Percentiles rank a stretch among this genome's conserved stretches.
phyloP scores from a whole-genome alignment of 2,797 vertebrate species.

The Malurus leucopterus region DNA sequence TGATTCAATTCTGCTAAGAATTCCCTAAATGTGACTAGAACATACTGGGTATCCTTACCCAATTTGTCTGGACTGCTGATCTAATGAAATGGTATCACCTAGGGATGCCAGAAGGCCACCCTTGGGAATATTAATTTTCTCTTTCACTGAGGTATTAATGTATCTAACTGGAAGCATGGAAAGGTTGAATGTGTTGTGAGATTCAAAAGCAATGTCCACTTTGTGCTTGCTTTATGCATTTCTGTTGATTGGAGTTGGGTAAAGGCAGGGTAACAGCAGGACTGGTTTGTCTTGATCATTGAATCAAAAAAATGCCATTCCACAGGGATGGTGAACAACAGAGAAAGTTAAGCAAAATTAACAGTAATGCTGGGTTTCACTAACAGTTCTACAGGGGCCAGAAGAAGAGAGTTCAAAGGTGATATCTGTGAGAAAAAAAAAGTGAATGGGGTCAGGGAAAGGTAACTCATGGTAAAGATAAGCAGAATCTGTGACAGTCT shows the following conservation, averaged over 20 bases:
- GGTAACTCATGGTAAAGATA: conserved; percentile 32
- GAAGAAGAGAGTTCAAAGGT: conserved; percentile 15
- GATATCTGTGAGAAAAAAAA: neutral
- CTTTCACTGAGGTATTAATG: neutral
- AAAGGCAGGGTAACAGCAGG: neutral
- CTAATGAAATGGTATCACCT: neutral
- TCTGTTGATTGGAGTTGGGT: neutral
- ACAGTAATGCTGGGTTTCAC: neutral
- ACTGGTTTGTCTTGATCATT: neutral
- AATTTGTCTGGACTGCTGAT: neutral
- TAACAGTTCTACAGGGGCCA: neutral
- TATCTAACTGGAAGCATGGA: neutral
- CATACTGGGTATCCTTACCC: neutral
- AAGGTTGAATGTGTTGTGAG: neutral
- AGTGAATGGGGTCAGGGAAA: conserved; percentile 20
- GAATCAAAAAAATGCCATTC: neutral
- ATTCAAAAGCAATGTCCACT: neutral
- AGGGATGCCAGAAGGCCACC: neutral
- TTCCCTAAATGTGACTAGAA: neutral
- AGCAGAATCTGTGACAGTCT: conserved; percentile 3
- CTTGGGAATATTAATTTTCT: neutral
- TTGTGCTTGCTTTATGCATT: neutral
- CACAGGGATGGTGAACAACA: neutral
- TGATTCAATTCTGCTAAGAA: neutral
- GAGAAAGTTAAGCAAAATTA: conserved; percentile 1